Conservation (phyloP, 2,113 vertebrate genomes). For the Dicerorhinus sumatrensis region DNA sequence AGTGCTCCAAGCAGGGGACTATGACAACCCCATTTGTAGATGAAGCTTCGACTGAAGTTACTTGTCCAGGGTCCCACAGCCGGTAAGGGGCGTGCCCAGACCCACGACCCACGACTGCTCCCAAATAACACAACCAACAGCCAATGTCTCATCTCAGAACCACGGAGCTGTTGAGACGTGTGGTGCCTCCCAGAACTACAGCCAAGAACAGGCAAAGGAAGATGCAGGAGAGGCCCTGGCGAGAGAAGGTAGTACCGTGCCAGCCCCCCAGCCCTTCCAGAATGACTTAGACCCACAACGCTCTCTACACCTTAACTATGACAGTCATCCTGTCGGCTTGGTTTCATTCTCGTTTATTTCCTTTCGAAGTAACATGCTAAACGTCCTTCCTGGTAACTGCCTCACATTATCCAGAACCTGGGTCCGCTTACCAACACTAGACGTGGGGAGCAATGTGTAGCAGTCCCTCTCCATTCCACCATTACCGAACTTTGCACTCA, state of each 20-base stretch:
- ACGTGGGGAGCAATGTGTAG: accelerated
- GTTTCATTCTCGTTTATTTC: no score
- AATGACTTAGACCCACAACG: accelerated
- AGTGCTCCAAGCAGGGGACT: not conserved
- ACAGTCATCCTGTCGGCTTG: accelerated
- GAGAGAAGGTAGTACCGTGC: not conserved
- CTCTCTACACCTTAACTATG: not conserved
- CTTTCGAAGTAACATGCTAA: not conserved
- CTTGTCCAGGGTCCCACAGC: not conserved
- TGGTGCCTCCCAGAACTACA: not conserved
- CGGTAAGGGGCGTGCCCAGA: not conserved
- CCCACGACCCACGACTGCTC: not conserved
- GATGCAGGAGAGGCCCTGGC: not conserved
- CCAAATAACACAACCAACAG: not conserved
- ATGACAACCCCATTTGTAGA: not conserved
- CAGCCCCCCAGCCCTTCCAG: not conserved
- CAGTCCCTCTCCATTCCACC: not conserved
- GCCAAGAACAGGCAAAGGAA: no score
- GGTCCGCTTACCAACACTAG: accelerated
- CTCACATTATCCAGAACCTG: not conserved
- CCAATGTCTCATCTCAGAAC: not conserved
- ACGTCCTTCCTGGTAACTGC: not conserved
- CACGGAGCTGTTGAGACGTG: accelerated
- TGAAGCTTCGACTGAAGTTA: not conserved
- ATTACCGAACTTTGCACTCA: not conserved